phyloP scores from a whole-genome alignment of 64 coral and sea anemone species.

The Anthopleura sola region DNA sequence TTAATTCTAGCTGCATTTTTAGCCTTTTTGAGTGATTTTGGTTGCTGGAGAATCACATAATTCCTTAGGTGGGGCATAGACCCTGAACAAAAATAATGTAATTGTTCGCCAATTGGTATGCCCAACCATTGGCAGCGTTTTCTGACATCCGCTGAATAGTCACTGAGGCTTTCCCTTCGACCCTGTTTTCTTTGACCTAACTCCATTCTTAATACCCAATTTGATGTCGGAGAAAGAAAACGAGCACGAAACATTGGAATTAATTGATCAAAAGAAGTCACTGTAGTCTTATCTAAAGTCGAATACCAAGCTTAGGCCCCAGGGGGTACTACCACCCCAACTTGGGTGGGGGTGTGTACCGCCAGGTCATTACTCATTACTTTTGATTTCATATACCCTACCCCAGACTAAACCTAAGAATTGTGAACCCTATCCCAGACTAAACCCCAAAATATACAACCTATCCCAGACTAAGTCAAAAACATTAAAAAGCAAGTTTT shows the following conservation, averaged over 20 bases:
- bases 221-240: neutral
- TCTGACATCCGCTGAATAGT: neutral
- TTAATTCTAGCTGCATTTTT: neutral
- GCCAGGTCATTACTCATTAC: no score
- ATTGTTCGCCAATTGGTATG: neutral
- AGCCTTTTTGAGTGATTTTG: neutral
- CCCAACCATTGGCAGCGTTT: neutral
- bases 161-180: neutral
- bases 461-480: no score
- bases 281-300: neutral
- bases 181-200: neutral
- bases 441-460: no score
- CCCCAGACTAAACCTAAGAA: no score
- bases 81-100: neutral
- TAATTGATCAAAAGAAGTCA: neutral
- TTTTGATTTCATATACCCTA: no score
- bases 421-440: no score
- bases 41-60: conserved; percentile 6
- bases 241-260: neutral
- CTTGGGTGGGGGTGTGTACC: no score
- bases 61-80: neutral
- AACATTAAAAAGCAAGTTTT: no score
- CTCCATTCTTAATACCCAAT: conserved; percentile 3
- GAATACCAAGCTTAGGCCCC: neutral
- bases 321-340: no score